These are phyloP conservation scores for Lethenteron camtschaticum DNA, from an alignment of 2,113 vertebrate species.

Conservation along the genomic window DNA sequence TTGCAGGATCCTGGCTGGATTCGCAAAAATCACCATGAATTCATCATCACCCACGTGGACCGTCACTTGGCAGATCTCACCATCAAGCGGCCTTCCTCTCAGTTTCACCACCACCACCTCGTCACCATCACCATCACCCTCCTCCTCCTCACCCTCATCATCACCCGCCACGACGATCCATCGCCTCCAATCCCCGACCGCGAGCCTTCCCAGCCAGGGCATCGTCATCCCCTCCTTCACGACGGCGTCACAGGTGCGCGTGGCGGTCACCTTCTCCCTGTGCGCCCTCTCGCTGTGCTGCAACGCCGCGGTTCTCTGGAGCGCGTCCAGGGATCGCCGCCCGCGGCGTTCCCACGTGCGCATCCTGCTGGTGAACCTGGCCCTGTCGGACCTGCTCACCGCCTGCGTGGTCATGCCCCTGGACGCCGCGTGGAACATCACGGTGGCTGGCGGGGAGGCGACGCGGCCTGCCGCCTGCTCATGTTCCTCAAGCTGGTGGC, in stretches of 20 bases:
- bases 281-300: conserved; percentile 29
- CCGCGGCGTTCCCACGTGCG: conserved; percentile 35
- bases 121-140: no score
- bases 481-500: conserved; percentile 58
- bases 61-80: no score
- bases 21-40: no score
- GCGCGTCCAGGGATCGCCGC: conserved; percentile 18
- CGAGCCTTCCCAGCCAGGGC: no score
- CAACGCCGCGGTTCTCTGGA: conserved; percentile 37
- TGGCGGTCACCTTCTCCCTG: conserved; percentile 37
- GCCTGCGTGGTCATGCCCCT: conserved; percentile 52
- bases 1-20: no score
- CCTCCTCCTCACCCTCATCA: no score
- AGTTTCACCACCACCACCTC: no score
- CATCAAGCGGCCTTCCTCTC: no score
- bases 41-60: no score
- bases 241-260: conserved; percentile 37
- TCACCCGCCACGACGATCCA: no score
- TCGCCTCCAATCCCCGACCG: no score
- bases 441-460: conserved; percentile 45
- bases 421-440: conserved; percentile 54
- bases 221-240: conserved; percentile 33
- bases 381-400: conserved; percentile 39
- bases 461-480: conserved; percentile 36
- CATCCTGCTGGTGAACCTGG: conserved; percentile 46